A percentile compares a stretch with the other conserved stretches of the same genome.
Conservation (phyloP, 2,797 vertebrate species). For the Acridotheres tristis region DNA sequence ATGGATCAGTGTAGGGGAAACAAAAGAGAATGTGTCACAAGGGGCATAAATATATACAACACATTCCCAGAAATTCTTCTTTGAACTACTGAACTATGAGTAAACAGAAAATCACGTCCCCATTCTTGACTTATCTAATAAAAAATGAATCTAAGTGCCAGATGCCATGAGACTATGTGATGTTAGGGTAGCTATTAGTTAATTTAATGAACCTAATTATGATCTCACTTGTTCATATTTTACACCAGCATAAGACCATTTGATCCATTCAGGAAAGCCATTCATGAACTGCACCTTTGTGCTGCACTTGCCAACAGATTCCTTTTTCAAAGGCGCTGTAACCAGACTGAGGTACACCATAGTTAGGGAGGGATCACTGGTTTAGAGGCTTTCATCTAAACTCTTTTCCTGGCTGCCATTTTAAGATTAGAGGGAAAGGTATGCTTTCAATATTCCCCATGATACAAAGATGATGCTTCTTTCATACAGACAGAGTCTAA, state of each 20-base stretch:
- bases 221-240: constrained; percentile 42
- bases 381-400: background rate
- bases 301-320: background rate
- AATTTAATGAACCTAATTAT: constrained; percentile 42
- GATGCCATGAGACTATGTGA: background rate
- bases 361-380: background rate
- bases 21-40: background rate
- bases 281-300: background rate
- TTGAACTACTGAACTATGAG: constrained; percentile 50
- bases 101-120: constrained; percentile 40
- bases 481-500: background rate
- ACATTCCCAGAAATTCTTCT: constrained; percentile 12
- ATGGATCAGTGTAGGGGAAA: background rate
- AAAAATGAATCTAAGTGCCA: constrained; percentile 9
- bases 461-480: background rate
- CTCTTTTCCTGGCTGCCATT: background rate
- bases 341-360: accelerated
- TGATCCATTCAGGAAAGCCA: background rate
- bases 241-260: background rate
- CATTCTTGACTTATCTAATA: constrained; percentile 20
- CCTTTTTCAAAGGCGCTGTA: background rate
- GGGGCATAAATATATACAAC: background rate
- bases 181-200: constrained; percentile 36
- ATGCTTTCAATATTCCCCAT: background rate
- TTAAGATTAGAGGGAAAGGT: background rate